phyloP scores from a whole-genome alignment of 2,113 vertebrate species.

The Mystacornis crossleyi region DNA sequence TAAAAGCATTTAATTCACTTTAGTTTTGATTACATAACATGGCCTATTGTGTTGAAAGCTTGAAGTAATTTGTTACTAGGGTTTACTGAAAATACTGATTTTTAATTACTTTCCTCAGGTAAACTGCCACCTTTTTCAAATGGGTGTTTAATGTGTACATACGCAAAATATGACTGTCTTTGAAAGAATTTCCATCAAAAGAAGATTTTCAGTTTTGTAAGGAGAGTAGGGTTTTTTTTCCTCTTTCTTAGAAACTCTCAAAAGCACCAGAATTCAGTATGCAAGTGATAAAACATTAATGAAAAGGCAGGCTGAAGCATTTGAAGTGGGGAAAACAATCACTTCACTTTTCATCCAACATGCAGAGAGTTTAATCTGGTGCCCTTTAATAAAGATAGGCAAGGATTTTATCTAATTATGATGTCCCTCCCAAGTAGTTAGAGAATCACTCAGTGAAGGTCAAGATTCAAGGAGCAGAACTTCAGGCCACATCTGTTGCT shows the following conservation, averaged over 20 bases:
- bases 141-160: background rate
- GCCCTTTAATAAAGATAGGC: conserved; percentile 20
- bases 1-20: conserved; percentile 12
- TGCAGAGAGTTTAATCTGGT: conserved; percentile 58
- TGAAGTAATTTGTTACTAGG: background rate
- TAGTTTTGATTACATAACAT: background rate
- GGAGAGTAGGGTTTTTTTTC: background rate
- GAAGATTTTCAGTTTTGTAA: background rate
- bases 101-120: background rate
- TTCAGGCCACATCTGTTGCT: background rate
- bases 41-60: background rate
- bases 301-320: conserved; percentile 36
- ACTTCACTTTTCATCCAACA: conserved; percentile 56
- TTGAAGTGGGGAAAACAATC: conserved; percentile 55
- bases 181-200: background rate
- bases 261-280: conserved; percentile 13
- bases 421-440: conserved; percentile 40
- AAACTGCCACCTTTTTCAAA: background rate
- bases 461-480: conserved; percentile 47
- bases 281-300: conserved; percentile 58
- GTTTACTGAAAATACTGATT: background rate
- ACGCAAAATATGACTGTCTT: background rate
- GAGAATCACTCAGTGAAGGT: conserved; percentile 35
- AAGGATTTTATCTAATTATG: conserved; percentile 54
- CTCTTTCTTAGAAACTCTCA: background rate